These are phyloP conservation scores for Penaeus japonicus DNA, from an alignment of 1,140 invertebrate genomes.

Conservation along the genomic window DNA sequence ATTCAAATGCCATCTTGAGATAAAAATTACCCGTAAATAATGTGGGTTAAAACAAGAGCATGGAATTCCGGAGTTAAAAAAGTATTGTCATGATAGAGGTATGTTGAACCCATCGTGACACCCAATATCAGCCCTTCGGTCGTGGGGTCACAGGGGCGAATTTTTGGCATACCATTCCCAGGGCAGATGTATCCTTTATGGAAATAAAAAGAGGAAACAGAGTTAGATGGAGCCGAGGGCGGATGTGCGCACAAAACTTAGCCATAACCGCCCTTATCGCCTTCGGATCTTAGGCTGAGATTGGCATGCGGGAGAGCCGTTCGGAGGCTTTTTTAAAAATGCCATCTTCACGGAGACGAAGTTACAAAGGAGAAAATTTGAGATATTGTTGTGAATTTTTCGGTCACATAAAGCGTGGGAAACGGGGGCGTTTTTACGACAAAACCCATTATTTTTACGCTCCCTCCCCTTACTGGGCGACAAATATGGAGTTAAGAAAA, in stretches of 20 bases:
- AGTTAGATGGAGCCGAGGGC: conserved; percentile 3
- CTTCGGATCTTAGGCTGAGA: not conserved
- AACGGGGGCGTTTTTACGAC: conserved; percentile 36
- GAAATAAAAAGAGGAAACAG: conserved; percentile 10
- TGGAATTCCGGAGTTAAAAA: conserved; percentile 10
- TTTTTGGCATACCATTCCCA: not conserved
- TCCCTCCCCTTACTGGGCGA: conserved; percentile 8
- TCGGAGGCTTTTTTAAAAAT: not conserved
- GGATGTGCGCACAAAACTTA: not conserved
- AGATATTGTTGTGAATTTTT: conserved; percentile 24
- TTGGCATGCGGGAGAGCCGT: not conserved
- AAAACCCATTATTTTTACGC: conserved; percentile 50
- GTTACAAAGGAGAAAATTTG: conserved; percentile 23
- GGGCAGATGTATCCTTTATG: conserved; percentile 1
- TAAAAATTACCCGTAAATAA: conserved; percentile 2
- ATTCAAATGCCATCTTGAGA: not conserved
- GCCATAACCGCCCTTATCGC: not conserved
- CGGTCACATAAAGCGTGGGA: conserved; percentile 31
- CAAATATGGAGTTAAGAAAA: conserved; percentile 15
- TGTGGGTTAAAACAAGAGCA: conserved; percentile 7
- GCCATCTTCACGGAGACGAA: not conserved
- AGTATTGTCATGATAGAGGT: not conserved
- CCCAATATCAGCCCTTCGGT: not conserved
- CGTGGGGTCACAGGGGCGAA: not conserved
- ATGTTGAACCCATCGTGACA: not conserved